Evolutionary conservation across 2,797 vertebrate genomes (phyloP), one percentile per base, ranked within the genome.

Genomic region (Masticophis lateralis): DNA sequence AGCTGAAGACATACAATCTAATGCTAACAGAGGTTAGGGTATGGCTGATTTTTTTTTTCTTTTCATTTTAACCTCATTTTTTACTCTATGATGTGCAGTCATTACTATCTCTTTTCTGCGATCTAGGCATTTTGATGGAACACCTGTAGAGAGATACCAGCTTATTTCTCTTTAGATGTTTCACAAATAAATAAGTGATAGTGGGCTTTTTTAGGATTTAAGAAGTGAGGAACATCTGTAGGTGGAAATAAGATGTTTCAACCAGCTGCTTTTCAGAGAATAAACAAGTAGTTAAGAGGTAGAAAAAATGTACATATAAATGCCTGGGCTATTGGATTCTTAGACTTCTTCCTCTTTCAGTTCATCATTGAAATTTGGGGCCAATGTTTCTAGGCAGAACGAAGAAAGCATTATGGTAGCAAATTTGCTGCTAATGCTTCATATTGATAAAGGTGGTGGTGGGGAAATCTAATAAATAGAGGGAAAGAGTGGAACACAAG

Each of bases 151-250:
- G 28, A 22, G 37, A 32, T 37, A 13, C 51, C n/a, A 37, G 87
- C 12, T 88, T n/a, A 55, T 20, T 53, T 53, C 28, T 55, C 51
- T 56, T 3, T 55, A 56, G 18, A 37, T 56, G 6, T 74, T 90
- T 90, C 28, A 22, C n/a, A n/a, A 27, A 13, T 37, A n/a, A 13
- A 13, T 90, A 53, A 22, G n/a, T 37, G 63, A 32, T 32, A 8
- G 51, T 7, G 25, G 94, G 95, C 88, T 87, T 90, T 87, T 87
- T 28, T 93, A 94, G 16, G 83, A 66, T 20, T 32, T 91, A 32
- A 60, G 66, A 43, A 93, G 94, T 95, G 94, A 90, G 89, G 53
- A 92, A 90, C 57, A 94, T 94, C 25, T 94, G 2, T 27, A n/a
- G 16, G 28, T 37, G 43, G 57, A 61, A 60, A 83, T 53, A 47